Evolutionary conservation across 2,113 vertebrate genomes (phyloP).

Genomic region (Triplophysa siluroides): DNA sequence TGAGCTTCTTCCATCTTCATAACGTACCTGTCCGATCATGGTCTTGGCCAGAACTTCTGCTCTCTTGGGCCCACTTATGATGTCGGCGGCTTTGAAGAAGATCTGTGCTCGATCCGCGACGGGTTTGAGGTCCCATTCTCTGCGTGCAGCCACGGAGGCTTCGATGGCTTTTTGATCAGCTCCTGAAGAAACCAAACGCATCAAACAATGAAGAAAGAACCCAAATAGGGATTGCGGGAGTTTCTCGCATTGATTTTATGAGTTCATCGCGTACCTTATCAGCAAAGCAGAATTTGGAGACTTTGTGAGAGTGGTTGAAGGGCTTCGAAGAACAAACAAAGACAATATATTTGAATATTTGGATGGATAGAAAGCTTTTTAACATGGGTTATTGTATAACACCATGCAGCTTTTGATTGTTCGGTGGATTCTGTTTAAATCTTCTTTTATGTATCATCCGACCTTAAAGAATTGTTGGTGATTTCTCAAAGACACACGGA

Average conservation of each 20-base stretch:
- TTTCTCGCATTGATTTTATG: too few relatives aligned
- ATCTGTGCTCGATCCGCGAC: constrained; percentile 87
- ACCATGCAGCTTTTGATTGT: too few relatives aligned
- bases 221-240: too few relatives aligned
- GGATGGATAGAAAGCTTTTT: too few relatives aligned
- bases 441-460: too few relatives aligned
- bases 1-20: background rate
- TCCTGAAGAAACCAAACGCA: constrained; percentile 69
- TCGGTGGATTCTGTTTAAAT: too few relatives aligned
- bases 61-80: constrained; percentile 82
- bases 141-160: constrained; percentile 80
- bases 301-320: constrained; percentile 87
- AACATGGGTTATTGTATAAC: too few relatives aligned
- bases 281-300: constrained; percentile 95
- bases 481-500: background rate
- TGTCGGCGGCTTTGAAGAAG: constrained; percentile 88
- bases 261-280: constrained; percentile 80
- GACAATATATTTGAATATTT: too few relatives aligned
- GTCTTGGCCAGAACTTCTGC: constrained; percentile 93
- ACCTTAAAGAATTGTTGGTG: too few relatives aligned
- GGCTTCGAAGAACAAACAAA: constrained; percentile 74
- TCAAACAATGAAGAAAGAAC: background rate
- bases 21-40: constrained; percentile 89
- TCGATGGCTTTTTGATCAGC: constrained; percentile 87
- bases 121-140: constrained; percentile 91